These are phyloP conservation scores for Sebastes iracundus DNA, from an alignment of 2,797 vertebrate genomes.

Conservation along the genomic window DNA sequence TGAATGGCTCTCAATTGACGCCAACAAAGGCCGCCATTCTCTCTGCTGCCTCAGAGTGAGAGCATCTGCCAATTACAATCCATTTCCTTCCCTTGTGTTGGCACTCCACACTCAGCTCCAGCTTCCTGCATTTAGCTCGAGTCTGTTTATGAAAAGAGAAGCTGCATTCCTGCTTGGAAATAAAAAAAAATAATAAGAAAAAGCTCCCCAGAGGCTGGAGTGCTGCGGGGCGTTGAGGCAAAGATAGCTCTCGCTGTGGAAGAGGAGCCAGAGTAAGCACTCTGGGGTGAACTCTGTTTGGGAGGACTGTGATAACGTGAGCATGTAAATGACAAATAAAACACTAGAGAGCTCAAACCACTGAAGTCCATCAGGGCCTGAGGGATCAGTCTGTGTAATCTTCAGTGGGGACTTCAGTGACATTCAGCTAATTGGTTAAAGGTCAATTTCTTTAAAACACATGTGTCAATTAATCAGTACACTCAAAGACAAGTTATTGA, in stretches of 20 bases:
- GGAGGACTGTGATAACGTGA: neutral
- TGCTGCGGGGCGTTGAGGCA: neutral
- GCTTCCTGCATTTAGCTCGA: slow-evolving; percentile 32
- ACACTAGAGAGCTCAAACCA: neutral
- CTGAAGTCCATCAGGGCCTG: neutral
- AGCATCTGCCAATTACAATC: slow-evolving; percentile 26
- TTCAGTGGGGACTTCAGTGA: neutral
- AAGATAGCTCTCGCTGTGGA: neutral
- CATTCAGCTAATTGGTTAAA: slow-evolving; percentile 7
- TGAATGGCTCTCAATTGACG: slow-evolving; percentile 26
- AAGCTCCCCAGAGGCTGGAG: neutral
- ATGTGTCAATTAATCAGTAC: neutral
- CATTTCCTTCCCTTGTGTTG: slow-evolving; percentile 18
- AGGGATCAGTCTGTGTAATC: neutral
- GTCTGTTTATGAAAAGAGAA: slow-evolving; percentile 7
- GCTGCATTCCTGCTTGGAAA: slow-evolving; percentile 15
- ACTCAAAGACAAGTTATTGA: neutral
- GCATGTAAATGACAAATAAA: neutral
- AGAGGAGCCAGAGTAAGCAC: neutral
- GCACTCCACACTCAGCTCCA: neutral
- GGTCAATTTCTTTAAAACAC: neutral
- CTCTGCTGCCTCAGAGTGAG: neutral
- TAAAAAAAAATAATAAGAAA: neutral
- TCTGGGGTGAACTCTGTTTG: neutral
- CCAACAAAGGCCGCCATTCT: neutral